phyloP scores from a whole-genome alignment of 2,797 vertebrate genomes.

The Orientallactaga sibirica region DNA sequence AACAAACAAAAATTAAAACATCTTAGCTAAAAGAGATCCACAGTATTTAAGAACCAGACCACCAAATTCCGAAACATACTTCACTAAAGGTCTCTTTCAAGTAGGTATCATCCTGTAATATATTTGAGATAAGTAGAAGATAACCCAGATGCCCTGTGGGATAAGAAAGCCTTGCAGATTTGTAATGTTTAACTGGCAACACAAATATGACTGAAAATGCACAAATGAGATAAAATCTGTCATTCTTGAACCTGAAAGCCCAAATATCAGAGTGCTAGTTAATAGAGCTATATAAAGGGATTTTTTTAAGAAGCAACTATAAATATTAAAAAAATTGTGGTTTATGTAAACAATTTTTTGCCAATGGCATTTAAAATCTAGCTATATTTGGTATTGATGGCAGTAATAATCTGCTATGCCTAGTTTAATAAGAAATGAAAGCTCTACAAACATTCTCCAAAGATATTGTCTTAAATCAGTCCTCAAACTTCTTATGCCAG shows the following conservation, averaged over 20 bases:
- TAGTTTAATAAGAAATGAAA: conserved; percentile 60
- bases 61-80: neutral
- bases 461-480: conserved; percentile 33
- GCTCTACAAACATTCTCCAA: neutral
- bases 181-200: conserved; percentile 82
- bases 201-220: conserved; percentile 80
- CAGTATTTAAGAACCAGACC: neutral
- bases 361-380: conserved; percentile 55
- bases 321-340: conserved; percentile 83
- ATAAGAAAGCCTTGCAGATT: conserved; percentile 83
- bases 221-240: conserved; percentile 83
- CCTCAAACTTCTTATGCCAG: conserved; percentile 14
- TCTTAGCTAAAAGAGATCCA: conserved; percentile 25
- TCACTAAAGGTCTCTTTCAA: conserved; percentile 67
- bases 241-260: conserved; percentile 84
- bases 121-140: conserved; percentile 70
- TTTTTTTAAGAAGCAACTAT: conserved; percentile 86
- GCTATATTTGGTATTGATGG: neutral
- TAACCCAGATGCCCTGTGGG: conserved; percentile 77
- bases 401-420: neutral
- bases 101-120: conserved; percentile 57
- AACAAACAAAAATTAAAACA: neutral
- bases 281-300: conserved; percentile 82
- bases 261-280: conserved; percentile 85
- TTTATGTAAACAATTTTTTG: conserved; percentile 66